A percentile compares a stretch with the other conserved stretches of the same genome.
Evolutionary conservation across 2,113 vertebrate genomes (phyloP).

Genomic region (Micronisus gabar): DNA sequence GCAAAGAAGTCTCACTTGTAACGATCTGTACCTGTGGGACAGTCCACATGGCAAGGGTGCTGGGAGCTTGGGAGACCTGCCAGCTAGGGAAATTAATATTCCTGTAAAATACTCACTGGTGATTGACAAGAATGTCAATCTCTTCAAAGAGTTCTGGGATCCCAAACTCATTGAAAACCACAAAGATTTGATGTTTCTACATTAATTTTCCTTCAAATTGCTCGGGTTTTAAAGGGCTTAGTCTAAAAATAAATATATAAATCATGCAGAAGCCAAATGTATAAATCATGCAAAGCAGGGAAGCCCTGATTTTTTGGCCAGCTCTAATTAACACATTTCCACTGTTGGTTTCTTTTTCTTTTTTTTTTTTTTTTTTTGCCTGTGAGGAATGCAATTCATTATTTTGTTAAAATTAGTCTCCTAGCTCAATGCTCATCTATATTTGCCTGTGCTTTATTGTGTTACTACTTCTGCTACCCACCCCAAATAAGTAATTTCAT

Average conservation of each 20-base stretch:
- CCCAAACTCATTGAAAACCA: neutral
- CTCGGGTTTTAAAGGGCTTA: neutral
- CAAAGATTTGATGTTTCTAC: neutral
- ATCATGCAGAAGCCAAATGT: neutral
- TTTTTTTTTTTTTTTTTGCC: neutral
- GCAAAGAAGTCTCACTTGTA: neutral
- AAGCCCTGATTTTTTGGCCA: neutral
- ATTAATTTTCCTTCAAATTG: neutral
- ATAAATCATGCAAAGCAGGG: neutral
- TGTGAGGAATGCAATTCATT: neutral
- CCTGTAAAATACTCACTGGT: neutral
- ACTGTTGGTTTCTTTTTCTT: neutral
- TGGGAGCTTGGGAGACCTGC: neutral
- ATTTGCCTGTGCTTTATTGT: neutral
- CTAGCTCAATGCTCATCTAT: neutral
- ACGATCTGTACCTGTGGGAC: neutral
- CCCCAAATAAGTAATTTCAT: neutral
- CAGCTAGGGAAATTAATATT: neutral
- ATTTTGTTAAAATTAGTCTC: neutral
- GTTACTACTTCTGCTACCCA: neutral
- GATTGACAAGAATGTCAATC: neutral
- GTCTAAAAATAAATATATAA: neutral
- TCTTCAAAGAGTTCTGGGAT: neutral
- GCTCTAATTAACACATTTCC: neutral
- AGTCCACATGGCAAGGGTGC: neutral